phyloP scores from a whole-genome alignment of 1,140 invertebrate species.

The Drosophila erecta region DNA sequence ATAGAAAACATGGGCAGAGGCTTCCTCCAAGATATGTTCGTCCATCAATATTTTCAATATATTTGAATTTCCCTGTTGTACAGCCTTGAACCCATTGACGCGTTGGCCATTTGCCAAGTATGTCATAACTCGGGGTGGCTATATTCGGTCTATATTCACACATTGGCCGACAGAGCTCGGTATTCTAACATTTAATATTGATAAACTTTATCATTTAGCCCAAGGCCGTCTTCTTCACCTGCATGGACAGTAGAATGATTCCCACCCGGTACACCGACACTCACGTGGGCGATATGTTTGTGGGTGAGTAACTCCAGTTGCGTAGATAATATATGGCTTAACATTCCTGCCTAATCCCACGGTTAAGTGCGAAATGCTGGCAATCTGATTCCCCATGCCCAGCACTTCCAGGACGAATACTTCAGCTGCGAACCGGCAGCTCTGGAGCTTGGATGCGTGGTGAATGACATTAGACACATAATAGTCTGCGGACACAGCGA shows the following conservation, averaged over 20 bases:
- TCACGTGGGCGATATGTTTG: constrained; percentile 98
- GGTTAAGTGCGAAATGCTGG: constrained; percentile 95
- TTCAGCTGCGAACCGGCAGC: constrained; percentile 97
- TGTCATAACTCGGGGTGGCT: constrained; percentile 31
- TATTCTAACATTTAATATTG: constrained; percentile 28
- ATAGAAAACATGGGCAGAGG: background rate
- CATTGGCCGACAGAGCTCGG: constrained; percentile 45
- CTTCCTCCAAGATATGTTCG: background rate
- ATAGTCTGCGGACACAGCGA: constrained; percentile 99
- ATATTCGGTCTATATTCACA: constrained; percentile 32
- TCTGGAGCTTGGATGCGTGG: constrained; percentile 95
- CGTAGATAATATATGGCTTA: background rate
- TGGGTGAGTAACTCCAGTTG: constrained; percentile 87
- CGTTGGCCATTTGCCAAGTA: constrained; percentile 57
- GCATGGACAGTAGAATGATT: constrained; percentile 98
- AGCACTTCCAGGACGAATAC: constrained; percentile 93
- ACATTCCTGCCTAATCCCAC: constrained; percentile 36
- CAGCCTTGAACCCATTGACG: constrained; percentile 52
- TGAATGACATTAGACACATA: constrained; percentile 96
- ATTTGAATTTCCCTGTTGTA: constrained; percentile 21
- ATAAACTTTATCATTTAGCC: constrained; percentile 87
- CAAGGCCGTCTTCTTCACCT: constrained; percentile 98
- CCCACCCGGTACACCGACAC: constrained; percentile 97
- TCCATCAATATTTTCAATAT: constrained; percentile 16
- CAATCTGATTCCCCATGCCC: constrained; percentile 95